Conservation (phyloP, 1,140 invertebrate species). For the Hylaeus anthracinus region DNA sequence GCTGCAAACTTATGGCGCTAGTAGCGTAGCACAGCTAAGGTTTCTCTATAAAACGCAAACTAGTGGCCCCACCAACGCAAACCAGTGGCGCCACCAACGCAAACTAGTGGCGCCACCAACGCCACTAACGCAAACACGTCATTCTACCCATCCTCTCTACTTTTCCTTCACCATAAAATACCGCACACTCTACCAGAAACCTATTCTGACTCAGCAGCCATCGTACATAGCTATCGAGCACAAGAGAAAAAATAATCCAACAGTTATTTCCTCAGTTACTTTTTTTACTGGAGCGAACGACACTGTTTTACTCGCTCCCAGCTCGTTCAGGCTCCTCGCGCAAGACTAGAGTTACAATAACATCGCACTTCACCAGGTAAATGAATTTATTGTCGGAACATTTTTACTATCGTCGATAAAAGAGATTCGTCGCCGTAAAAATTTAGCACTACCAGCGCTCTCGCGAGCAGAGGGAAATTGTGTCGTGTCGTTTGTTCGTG, state of each 20-base stretch:
- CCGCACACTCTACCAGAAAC: too few relatives aligned
- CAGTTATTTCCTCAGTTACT: neutral
- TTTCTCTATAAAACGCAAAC: too few relatives aligned
- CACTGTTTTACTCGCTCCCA: neutral
- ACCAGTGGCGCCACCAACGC: too few relatives aligned
- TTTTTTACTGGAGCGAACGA: neutral
- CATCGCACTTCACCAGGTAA: neutral
- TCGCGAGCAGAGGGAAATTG: neutral
- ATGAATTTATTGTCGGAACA: constrained; percentile 24
- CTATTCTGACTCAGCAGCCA: too few relatives aligned
- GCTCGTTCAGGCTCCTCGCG: neutral
- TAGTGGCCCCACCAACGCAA: too few relatives aligned
- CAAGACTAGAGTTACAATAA: neutral
- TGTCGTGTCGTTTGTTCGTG: neutral
- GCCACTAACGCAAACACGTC: too few relatives aligned
- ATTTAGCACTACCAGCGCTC: neutral
- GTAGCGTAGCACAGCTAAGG: too few relatives aligned
- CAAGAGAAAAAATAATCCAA: neutral
- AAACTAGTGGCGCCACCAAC: too few relatives aligned
- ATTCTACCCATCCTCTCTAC: too few relatives aligned
- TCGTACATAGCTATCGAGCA: neutral
- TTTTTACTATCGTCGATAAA: constrained; percentile 19
- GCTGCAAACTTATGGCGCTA: too few relatives aligned
- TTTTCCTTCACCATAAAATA: too few relatives aligned
- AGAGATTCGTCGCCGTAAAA: constrained; percentile 16